Evolutionary conservation across 2,113 vertebrate species (phyloP).

Genomic region (Archilochus colubris): DNA sequence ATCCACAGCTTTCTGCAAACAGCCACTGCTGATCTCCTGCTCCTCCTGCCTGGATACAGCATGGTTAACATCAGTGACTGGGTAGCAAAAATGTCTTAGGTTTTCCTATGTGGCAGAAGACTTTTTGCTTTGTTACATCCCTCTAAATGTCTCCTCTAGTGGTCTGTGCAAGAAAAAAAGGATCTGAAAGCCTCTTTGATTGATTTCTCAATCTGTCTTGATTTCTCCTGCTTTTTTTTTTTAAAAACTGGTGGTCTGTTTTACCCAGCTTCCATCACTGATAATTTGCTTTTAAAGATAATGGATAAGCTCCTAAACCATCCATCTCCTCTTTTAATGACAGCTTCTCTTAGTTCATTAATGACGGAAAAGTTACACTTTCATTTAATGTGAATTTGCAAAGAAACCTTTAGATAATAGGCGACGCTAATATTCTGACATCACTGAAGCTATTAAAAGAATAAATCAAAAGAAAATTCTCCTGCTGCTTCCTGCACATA

Average conservation of each 20-base stretch:
- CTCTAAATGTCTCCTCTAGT: neutral
- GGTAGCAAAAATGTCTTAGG: neutral
- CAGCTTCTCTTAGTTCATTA: neutral
- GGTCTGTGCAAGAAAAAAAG: neutral
- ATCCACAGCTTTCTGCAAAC: neutral
- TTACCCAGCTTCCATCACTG: neutral
- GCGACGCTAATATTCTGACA: constrained; percentile 23
- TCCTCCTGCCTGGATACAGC: neutral
- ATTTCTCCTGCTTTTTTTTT: neutral
- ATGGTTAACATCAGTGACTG: accelerated
- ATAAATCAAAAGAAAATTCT: constrained; percentile 30
- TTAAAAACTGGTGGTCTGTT: neutral
- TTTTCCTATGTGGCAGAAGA: neutral
- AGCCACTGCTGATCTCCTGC: accelerated
- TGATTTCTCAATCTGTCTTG: constrained; percentile 30
- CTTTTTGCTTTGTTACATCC: neutral
- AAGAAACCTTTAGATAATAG: constrained; percentile 34
- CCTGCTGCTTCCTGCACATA: neutral
- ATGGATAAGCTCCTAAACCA: constrained; percentile 2
- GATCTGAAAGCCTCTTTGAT: constrained; percentile 6
- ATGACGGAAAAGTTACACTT: constrained; percentile 28
- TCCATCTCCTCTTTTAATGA: constrained; percentile 24
- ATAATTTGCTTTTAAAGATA: constrained; percentile 46
- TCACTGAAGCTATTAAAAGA: neutral
- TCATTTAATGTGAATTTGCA: constrained; percentile 47